phyloP scores from a whole-genome alignment of 2,113 vertebrate species.

The Rhipidura dahli region DNA sequence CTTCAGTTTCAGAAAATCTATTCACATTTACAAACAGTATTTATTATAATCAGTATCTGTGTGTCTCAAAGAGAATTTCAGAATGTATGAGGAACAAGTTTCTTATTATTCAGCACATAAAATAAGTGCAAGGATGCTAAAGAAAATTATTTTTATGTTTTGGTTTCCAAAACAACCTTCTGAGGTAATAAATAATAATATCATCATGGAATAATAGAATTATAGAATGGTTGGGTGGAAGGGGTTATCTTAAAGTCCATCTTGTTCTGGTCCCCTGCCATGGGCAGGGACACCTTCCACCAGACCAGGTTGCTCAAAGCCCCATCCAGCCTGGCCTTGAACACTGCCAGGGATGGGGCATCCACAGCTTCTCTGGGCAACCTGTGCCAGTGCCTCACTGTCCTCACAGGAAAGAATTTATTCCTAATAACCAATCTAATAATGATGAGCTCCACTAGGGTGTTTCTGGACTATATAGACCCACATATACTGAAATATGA shows the following conservation, averaged over 20 bases:
- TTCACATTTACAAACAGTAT: neutral
- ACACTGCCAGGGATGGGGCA: neutral
- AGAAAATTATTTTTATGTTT: neutral
- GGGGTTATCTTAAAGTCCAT: neutral
- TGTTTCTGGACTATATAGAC: neutral
- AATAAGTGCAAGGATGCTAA: neutral
- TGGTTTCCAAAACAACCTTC: neutral
- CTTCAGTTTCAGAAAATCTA: neutral
- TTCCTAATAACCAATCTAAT: neutral
- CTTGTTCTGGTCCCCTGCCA: rapidly evolving
- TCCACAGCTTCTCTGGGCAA: neutral
- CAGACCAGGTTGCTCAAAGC: rapidly evolving
- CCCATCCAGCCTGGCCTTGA: neutral
- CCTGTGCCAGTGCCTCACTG: neutral
- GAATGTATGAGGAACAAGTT: neutral
- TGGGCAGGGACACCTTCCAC: neutral
- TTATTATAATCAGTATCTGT: neutral
- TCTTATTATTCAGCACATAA: neutral
- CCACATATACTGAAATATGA: neutral
- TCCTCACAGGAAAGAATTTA: neutral
- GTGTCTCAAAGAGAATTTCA: neutral
- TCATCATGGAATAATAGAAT: neutral
- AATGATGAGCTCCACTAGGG: neutral
- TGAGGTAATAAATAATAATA: neutral
- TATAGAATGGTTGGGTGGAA: neutral